phyloP scores from a whole-genome alignment of 2,888 invertebrate genomes.

The Zygaena filipendulae region DNA sequence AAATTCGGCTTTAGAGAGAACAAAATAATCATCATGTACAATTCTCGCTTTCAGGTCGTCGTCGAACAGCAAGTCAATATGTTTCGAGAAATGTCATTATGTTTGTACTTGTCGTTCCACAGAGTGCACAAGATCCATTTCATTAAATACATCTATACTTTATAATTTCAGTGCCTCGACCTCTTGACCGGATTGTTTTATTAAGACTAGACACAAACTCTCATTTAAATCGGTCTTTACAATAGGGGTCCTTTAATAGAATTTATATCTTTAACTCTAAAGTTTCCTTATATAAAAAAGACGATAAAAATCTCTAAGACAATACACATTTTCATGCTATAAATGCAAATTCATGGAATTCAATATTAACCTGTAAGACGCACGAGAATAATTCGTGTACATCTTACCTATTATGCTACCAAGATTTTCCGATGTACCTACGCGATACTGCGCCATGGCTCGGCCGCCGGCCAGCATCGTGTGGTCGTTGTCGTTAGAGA shows the following conservation, averaged over 20 bases:
- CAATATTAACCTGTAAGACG: slow-evolving; percentile 56
- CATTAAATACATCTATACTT: slow-evolving; percentile 38
- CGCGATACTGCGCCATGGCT: slow-evolving; percentile 2
- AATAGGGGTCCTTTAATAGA: slow-evolving; percentile 44
- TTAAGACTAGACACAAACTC: slow-evolving; percentile 60
- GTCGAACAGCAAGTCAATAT: too few relatives aligned
- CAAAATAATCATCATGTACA: too few relatives aligned
- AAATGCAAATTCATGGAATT: slow-evolving; percentile 70
- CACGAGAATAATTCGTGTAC: slow-evolving; percentile 22
- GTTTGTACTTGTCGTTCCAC: slow-evolving; percentile 58
- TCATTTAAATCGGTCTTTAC: slow-evolving; percentile 41
- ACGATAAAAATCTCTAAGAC: slow-evolving; percentile 67
- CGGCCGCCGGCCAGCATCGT: background rate
- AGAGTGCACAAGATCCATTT: too few relatives aligned
- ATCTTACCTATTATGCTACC: slow-evolving; percentile 63
- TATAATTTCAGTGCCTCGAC: too few relatives aligned
- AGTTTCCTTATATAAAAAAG: slow-evolving; percentile 59
- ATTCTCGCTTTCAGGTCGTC: too few relatives aligned
- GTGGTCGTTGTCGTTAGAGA: slow-evolving; percentile 16
- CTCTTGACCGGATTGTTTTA: too few relatives aligned
- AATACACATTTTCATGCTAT: slow-evolving; percentile 61
- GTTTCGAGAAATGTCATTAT: slow-evolving; percentile 51
- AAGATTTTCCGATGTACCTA: slow-evolving; percentile 36
- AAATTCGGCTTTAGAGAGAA: too few relatives aligned
- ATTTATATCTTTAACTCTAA: too few relatives aligned